Evolutionary conservation across 2,888 invertebrate species (phyloP).

Genomic region (Trilocha varians): DNA sequence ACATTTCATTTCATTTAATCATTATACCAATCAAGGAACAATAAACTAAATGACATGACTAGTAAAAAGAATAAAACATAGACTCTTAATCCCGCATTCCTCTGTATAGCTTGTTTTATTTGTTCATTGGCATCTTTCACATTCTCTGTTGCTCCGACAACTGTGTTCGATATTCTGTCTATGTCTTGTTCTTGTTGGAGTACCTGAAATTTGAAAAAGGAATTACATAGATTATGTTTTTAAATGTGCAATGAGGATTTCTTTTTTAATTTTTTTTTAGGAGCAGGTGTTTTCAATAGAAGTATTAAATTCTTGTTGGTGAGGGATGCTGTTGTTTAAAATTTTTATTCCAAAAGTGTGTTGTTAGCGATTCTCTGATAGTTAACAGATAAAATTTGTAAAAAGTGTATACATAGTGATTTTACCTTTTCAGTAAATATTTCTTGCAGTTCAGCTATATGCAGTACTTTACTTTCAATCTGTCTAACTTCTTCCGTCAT

Average conservation of each 20-base stretch:
- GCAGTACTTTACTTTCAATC: constrained; percentile 93
- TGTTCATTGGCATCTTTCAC: constrained; percentile 97
- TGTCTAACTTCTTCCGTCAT: constrained; percentile 92
- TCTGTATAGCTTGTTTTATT: constrained; percentile 96
- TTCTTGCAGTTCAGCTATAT: constrained; percentile 95
- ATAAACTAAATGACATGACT: constrained; percentile 94
- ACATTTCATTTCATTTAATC: constrained; percentile 54
- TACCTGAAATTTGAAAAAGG: no score
- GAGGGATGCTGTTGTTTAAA: no score
- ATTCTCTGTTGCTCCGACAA: constrained; percentile 94
- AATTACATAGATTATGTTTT: no score
- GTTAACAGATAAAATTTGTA: no score
- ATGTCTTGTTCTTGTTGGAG: constrained; percentile 95
- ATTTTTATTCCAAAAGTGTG: no score
- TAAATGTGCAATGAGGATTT: no score
- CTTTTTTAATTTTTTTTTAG: no score
- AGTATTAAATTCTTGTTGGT: no score
- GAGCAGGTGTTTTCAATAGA: no score
- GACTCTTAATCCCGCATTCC: constrained; percentile 95
- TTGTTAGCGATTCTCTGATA: no score
- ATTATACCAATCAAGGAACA: constrained; percentile 99
- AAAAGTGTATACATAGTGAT: no score
- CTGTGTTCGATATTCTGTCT: constrained; percentile 89
- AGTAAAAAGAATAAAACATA: constrained; percentile 96
- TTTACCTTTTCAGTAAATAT: constrained; percentile 93